A percentile compares a stretch with the other conserved stretches of the same genome.
phyloP scores from a whole-genome alignment of 2,888 invertebrate genomes.

The Apantesis nais region DNA sequence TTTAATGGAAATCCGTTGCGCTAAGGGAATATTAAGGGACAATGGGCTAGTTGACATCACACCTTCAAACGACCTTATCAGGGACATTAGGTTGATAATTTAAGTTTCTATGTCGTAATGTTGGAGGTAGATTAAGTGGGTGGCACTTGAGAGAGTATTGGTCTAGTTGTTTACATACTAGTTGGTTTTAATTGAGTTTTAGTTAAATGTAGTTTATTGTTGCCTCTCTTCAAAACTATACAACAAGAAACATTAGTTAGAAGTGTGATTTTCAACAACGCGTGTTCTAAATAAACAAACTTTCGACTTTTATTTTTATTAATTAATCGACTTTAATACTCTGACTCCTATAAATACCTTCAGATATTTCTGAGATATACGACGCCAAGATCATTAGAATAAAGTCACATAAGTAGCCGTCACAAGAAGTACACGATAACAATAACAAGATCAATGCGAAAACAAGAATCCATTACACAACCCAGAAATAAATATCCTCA shows the following conservation, averaged over 20 bases:
- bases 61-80: constrained; percentile 31
- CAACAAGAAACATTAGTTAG: neutral
- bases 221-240: neutral
- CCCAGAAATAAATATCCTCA: neutral
- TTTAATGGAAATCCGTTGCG: constrained; percentile 75
- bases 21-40: constrained; percentile 75
- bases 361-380: neutral
- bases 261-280: too few species aligned
- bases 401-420: neutral
- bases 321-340: neutral
- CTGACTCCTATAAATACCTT: neutral
- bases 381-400: neutral
- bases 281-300: neutral
- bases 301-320: neutral
- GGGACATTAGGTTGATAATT: constrained; percentile 37
- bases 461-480: neutral
- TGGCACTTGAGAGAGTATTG: neutral
- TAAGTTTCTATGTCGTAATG: constrained; percentile 32
- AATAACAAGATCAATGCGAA: neutral
- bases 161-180: neutral
- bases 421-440: neutral
- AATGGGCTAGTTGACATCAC: constrained; percentile 57
- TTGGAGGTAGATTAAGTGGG: constrained; percentile 21
- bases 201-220: neutral
- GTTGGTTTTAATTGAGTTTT: constrained; percentile 5